Conservation (phyloP, 2,888 invertebrate genomes). For the Drosophila lutescens region DNA sequence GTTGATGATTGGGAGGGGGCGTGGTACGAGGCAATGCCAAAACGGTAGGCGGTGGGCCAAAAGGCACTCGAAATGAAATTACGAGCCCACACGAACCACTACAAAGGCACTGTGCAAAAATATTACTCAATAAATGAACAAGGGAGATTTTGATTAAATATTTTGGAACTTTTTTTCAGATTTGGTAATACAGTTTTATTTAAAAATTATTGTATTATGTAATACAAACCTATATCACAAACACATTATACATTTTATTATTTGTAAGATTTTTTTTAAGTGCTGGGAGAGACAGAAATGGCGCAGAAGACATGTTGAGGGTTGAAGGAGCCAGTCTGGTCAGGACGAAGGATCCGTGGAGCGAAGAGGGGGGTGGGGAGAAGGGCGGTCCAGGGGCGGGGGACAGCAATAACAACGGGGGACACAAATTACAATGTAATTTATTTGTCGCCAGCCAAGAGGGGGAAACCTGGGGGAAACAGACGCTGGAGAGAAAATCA, state of each 20-base stretch:
- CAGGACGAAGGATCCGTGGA: conserved; percentile 11
- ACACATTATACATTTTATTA: not conserved
- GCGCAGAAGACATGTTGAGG: conserved; percentile 19
- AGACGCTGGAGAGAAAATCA: conserved; percentile 69
- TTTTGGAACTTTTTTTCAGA: too few species aligned
- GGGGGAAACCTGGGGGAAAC: conserved; percentile 16
- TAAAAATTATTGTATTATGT: too few species aligned
- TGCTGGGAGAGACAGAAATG: not conserved
- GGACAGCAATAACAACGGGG: conserved; percentile 36
- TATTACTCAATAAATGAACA: not conserved
- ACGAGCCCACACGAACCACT: conserved; percentile 55
- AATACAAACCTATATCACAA: too few species aligned
- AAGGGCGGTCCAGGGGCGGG: not conserved
- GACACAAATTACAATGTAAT: conserved; percentile 81
- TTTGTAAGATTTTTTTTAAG: not conserved
- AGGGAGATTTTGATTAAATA: too few species aligned
- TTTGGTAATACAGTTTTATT: too few species aligned
- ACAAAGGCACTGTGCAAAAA: conserved; percentile 11
- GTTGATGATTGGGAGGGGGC: conserved; percentile 13
- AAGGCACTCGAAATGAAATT: conserved; percentile 76
- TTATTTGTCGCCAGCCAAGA: conserved; percentile 68
- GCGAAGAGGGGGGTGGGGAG: not conserved
- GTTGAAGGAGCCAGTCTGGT: conserved; percentile 48
- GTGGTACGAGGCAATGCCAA: conserved; percentile 64
- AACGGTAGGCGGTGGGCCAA: conserved; percentile 59